These are phyloP conservation scores for Ceramica pisi DNA, from an alignment of 2,888 invertebrate genomes.

Conservation along the genomic window DNA sequence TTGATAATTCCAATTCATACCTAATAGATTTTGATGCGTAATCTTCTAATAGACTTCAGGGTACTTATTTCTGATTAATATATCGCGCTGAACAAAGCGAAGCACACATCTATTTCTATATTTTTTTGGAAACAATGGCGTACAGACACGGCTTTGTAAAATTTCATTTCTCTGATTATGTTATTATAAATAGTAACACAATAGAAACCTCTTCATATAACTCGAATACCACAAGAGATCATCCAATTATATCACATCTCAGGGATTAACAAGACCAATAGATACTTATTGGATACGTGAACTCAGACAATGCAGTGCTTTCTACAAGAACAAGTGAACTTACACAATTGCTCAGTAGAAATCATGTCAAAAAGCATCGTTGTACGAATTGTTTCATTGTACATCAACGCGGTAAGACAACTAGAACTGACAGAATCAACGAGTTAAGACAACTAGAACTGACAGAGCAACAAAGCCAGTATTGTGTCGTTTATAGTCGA, in stretches of 20 bases:
- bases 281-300: conserved; percentile 41
- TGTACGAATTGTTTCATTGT: conserved; percentile 40
- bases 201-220: conserved; percentile 13
- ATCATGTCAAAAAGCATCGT: conserved; percentile 50
- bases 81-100: not conserved
- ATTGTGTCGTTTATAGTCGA: conserved; percentile 53
- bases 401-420: conserved; percentile 42
- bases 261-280: conserved; percentile 19
- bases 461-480: conserved; percentile 34
- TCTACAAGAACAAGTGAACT: conserved; percentile 27
- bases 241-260: conserved; percentile 25
- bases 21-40: not conserved
- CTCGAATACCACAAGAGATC: conserved; percentile 21
- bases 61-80: no score
- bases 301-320: conserved; percentile 49
- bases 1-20: not conserved
- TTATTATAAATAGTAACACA: not conserved
- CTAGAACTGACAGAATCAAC: conserved; percentile 41
- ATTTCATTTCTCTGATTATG: not conserved
- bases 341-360: conserved; percentile 51
- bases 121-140: not conserved
- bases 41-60: not conserved
- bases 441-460: conserved; percentile 11
- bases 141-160: not conserved
- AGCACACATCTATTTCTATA: not conserved